Base-by-base conservation (phyloP, 2,113 vertebrate genomes). In the Cryptoleucopteryx plumbea region DNA sequence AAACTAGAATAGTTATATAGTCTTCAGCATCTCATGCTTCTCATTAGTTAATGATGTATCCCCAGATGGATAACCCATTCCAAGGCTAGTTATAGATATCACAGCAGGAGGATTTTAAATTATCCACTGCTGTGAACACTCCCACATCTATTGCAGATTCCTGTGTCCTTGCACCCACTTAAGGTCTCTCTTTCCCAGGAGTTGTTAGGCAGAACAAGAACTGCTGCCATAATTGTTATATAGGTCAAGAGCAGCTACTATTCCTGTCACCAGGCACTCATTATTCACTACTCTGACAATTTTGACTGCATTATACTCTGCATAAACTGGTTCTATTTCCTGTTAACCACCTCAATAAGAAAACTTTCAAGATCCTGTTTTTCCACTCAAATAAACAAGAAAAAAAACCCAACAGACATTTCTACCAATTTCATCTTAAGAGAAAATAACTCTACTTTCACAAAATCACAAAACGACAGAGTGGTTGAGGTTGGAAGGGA, bases 101-200 rank as follows among this genome's bases (percentile, higher is more conserved):
- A 70, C 59, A 91, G 63, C 48, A 81, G 59, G 73, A 40, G 91
- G 31, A 65, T 58, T 86, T 95, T 81, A 88, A 96, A 81, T 89
- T 78, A 93, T 36, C 43, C 43, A 78, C 50, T 81, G 59, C 77
- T 84, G 38, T 61, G 81, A 96, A 83, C 31, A 53, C 21, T 91
- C 45, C 13, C 13, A 6, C 0, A 0, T 66, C 45, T 73, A 43
- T 5, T 40, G 5, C 72, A 86, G 42, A 18, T 66, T 93, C 77
- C 63, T 66, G 21, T 83, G 72, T 68, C 68, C 84, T 95, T 91
- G 73, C 38, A 91, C 38, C 23, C 87, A 84, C 27, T 81, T 84
- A 83, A 91, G 40, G 59, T 74, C 63, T 73, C 79, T 65, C 25
- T 75, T 80, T 86, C 63, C 42, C 55, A 66, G 27, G 63, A 93